Base-by-base conservation (phyloP, 2,888 invertebrate species). In the Leptarthrus brevirostris region DNA sequence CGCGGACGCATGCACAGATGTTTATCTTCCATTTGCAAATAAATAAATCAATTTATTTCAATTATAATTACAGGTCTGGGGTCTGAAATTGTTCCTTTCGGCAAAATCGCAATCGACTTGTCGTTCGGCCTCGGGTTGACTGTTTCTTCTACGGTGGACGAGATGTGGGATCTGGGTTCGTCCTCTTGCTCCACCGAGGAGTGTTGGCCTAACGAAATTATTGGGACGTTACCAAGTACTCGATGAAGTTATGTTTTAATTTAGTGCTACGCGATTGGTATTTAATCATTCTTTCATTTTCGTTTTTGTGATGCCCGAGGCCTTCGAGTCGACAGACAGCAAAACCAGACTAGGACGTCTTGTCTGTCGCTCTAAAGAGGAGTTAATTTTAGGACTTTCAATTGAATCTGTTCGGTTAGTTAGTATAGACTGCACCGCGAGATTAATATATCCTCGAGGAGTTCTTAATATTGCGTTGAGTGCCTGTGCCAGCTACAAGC, bases 11-110 rank as follows among this genome's bases (percentile, higher is more conserved):
- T 52, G 69, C 52, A 47, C 69, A 69, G 69, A 69, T 69, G 69
- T 73, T 75, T 70, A 69, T 75, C 72, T 74, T 74, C 36, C 70
- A 74, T 76, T 76, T 74, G 73, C 76, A 70, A 78, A 79, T 79
- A 80, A 80, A 82, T 81, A 83, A 83, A 83, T 83, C 82, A 83
- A 83, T 83, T 83, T 81, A 82, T 83, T 82, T 83, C 82, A 82
- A 82, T 83, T 83, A 82, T 83, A 83, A 83, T 83, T 83, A 83
- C 79, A 83, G 72, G 30, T 61, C 47, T 49, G 44, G 47, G 22
- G 14, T 3, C 47, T 30, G 69, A 52, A 52, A 52, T 52, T 69
- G 18, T 69, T 30, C 69, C 69, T 69, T 69, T 69, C 52, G 69
- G 69, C 69, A 20, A 20, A 69, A 69, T 69, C 52, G 69, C 30